phyloP scores from a whole-genome alignment of 2,888 invertebrate genomes.

The Busseola fusca region DNA sequence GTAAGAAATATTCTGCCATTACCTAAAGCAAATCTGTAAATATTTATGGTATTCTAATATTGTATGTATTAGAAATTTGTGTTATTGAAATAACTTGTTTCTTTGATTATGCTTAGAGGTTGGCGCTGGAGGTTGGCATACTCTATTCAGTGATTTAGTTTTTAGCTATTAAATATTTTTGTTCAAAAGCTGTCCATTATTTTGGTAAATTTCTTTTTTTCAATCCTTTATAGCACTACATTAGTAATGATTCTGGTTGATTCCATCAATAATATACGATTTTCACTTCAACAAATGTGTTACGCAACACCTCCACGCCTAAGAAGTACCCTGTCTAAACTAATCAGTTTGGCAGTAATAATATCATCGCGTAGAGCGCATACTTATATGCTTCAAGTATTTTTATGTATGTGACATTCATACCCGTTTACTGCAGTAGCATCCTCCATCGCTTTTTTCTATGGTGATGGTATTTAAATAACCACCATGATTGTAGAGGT shows the following conservation, averaged over 20 bases:
- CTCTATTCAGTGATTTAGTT: conserved; percentile 85
- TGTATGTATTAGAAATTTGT: conserved; percentile 73
- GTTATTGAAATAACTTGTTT: conserved; percentile 77
- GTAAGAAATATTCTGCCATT: conserved; percentile 78
- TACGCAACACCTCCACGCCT: background rate
- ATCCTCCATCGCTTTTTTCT: background rate
- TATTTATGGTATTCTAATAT: conserved; percentile 73
- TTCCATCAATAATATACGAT: no score
- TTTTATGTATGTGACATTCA: background rate
- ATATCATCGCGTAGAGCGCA: background rate
- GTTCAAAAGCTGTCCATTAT: conserved; percentile 71
- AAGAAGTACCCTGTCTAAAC: background rate
- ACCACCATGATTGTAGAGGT: background rate
- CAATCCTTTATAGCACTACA: background rate
- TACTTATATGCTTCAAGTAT: background rate
- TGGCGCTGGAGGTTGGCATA: conserved; percentile 78
- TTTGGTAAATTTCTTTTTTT: conserved; percentile 37
- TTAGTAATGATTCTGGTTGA: background rate
- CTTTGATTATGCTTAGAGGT: conserved; percentile 78
- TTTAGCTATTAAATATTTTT: conserved; percentile 85
- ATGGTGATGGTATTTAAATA: no score
- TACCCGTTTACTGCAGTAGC: no score
- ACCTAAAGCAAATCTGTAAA: conserved; percentile 81
- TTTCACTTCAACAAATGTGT: background rate
- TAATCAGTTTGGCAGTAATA: background rate